Base-by-base conservation (phyloP, 2,888 invertebrate species). In the Tinea semifulvella region DNA sequence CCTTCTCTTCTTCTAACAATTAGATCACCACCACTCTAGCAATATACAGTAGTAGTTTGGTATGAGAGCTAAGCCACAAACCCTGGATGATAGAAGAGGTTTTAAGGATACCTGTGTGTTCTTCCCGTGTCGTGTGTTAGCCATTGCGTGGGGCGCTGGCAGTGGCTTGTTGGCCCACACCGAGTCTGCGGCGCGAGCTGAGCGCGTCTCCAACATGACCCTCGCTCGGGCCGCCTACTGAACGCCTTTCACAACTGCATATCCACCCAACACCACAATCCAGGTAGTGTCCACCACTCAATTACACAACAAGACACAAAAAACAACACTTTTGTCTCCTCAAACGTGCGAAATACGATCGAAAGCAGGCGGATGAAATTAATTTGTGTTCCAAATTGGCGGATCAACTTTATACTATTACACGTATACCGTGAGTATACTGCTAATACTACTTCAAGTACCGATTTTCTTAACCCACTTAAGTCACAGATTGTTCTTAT, bases 131-230 rank as follows among this genome's bases (percentile, higher is more conserved):
- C 81, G 68, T 52, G 73, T 62, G 65, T 68, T 81, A 56, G 82
- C 79, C 82, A 82, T 82, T 60, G 81, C 79, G 80, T 81, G 79
- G 53, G 82, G 82, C 66, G 79, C 82, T 67, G 82, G 81, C 72
- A 82, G 70, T 61, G 82, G 82, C 72, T 85, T 82, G 72, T 75
- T 83, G 80, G 84, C 85, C 86, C 82, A 82, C 75, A 85, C 83
- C 84, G 83, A 76, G 80, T 88, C 88, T 81, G 87, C 87, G 84
- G 87, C 86, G 75, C 88, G 88, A 75, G 85, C 84, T 65, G 88
- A 88, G 82, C 88, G 85, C 84, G 86, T 85, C 76, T 86, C 86
- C 85, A 86, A 85, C 87, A 87, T 87, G 85, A 83, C 85, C 83
- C 81, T 76, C 58, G 56, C 54, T 22, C 2, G 17, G 20, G 40